Conservation (phyloP, 2,888 invertebrate species). For the Hypercompe scribonia region DNA sequence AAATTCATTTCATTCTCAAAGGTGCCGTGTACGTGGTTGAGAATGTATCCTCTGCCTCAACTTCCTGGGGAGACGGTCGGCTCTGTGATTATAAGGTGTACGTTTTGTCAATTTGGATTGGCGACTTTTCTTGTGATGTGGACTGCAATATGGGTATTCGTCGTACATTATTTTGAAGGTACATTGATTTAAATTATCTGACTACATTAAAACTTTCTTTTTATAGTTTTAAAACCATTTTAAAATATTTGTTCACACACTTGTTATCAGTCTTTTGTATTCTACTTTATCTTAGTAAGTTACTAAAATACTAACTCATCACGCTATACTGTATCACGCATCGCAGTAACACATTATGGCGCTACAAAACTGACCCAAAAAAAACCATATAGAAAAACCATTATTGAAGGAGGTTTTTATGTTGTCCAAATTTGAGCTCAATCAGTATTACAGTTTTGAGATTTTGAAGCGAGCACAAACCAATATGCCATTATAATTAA, state of each 20-base stretch:
- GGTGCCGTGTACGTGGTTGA: slow-evolving; percentile 68
- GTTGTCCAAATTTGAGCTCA: no score
- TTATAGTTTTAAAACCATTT: neutral
- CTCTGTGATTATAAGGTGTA: slow-evolving; percentile 80
- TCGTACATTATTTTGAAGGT: slow-evolving; percentile 90
- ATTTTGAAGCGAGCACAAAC: no score
- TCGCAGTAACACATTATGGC: no score
- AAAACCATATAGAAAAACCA: no score
- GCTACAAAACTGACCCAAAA: no score
- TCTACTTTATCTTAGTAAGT: no score
- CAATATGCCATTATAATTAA: no score
- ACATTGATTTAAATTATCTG: no score
- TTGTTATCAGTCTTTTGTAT: neutral
- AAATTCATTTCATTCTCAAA: slow-evolving; percentile 22
- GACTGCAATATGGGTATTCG: slow-evolving; percentile 88
- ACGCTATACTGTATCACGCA: no score
- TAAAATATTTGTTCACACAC: neutral
- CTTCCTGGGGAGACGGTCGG: slow-evolving; percentile 69
- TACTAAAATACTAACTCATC: no score
- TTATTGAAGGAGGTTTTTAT: no score
- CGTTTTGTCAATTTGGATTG: slow-evolving; percentile 87
- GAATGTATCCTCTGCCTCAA: slow-evolving; percentile 84
- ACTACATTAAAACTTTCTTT: neutral
- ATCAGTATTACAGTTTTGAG: no score
- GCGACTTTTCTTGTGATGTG: slow-evolving; percentile 86